Evolutionary conservation across 1,140 invertebrate species (phyloP), one percentile per base, ranked within the genome.

Genomic region (Lineus longissimus): DNA sequence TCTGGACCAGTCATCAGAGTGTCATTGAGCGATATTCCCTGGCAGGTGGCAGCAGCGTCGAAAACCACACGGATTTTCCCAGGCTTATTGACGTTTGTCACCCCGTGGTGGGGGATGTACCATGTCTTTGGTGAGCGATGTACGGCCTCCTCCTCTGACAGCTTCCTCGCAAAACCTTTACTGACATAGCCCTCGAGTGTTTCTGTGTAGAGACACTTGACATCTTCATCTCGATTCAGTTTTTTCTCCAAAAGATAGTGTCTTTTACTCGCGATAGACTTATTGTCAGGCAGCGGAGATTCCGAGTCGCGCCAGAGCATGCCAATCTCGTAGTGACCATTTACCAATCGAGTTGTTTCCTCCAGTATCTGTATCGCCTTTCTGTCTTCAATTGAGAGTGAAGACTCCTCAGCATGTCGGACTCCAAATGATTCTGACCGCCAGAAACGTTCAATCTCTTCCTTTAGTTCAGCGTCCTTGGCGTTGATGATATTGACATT

Each of bases 1-100:
- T 75, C 75, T 13, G 83, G 80, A 11, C 76, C 75, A 2, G 62
- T 19, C 0, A 70, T 41, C 11, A 77, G 45, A 9, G 45, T 23
- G 11, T 70, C 55, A 59, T 78, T 77, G 0, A 78, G 55, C 2
- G 71, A 76, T 29, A 51, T 62, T 33, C 71, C 71, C 25, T 63
- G 15, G 41, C 58, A 68, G 31, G 51, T 62, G 19, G 63, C 63
- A 41, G 51, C 41, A 57, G 59, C 68, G 40, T 72, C 70, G 56
- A 68, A 72, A 23, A 72, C 70, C 19, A 70, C 45, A 33, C 66
- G 45, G 19, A 70, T 25, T 45, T 65, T 66, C 0, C 60, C 60
- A 6, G 68, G 68, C 61, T 68, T 72, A 15, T 66, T 61, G 4
- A 43, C 47, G 47, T 70, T 59, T 23, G 56, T 51, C 22, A 72